Evolutionary conservation across 2,797 vertebrate species (phyloP), one percentile per base, ranked within the genome.

Genomic region (Falco biarmicus): DNA sequence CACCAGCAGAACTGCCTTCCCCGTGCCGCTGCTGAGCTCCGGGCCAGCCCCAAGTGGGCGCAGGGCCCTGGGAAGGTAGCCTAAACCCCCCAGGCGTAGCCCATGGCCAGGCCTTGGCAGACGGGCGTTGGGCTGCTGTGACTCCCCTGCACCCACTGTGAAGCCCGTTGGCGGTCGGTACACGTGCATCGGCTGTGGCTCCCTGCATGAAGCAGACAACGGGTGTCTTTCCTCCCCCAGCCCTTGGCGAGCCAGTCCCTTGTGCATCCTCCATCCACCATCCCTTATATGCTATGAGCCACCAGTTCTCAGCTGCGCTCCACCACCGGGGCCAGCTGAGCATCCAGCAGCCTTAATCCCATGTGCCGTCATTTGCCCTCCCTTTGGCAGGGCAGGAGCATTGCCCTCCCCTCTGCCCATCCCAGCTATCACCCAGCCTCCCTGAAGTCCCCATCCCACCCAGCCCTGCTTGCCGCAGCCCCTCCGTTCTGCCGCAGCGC

Each of bases 191-290:
- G 1, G 3, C 15, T 11, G 41, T 13, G 81, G 31, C 18, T 56
- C 57, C 57, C 78, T 56, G 0, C n/a, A 37, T 0, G 0, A 19
- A 60, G 47, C 41, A 66, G 25, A 57, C 13, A 8, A 4, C 0
- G 1, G 29, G 22, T 29, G 32, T 19, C 7, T 51, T 73, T 51
- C 29, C 13, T 91, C 60, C 41, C 68, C 37, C 17, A 76, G 79
- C 41, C 22, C 64, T 60, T 3, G 56, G 22, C 11, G 7, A 53
- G 13, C 10, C 70, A 37, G 41, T 13, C n/a, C 39, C 32, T 81
- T 1, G 0, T 8, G 64, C 54, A 28, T 47, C 39, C 61, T 8
- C 11, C n/a, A 48, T 9, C 53, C 61, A 47, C 3, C 45, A 32
- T 5, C 51, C 70, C 15, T 39, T 2, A 28, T 1, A 13, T 32